Evolutionary conservation across 2,113 vertebrate genomes (phyloP).

Genomic region (Aleadryas rufinucha): DNA sequence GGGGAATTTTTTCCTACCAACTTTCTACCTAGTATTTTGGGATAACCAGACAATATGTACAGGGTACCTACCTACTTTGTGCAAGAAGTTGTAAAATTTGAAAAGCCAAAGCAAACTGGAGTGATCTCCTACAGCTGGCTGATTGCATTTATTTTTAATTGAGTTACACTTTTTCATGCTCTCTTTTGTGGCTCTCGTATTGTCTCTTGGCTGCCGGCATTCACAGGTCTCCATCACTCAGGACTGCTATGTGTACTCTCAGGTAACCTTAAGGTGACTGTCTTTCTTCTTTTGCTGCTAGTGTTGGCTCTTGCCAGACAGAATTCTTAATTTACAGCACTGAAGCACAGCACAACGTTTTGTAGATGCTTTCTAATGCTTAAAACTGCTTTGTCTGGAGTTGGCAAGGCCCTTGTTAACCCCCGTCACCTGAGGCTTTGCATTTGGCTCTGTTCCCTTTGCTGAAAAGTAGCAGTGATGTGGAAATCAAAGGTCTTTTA

Average conservation of each 20-base stretch:
- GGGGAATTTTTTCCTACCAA: neutral
- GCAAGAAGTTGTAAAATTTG: neutral
- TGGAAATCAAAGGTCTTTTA: slow-evolving; percentile 53
- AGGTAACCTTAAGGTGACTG: neutral
- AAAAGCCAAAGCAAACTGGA: neutral
- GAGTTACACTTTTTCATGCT: neutral
- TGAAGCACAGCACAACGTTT: neutral
- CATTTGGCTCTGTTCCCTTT: slow-evolving; percentile 44
- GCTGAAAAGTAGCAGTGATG: slow-evolving; percentile 40
- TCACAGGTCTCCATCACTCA: neutral
- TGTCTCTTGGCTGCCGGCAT: neutral
- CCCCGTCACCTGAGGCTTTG: slow-evolving; percentile 17
- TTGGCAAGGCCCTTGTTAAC: slow-evolving; percentile 42
- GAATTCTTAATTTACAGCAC: neutral
- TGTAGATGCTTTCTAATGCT: slow-evolving; percentile 23
- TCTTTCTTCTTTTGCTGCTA: neutral
- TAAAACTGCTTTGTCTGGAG: slow-evolving; percentile 39
- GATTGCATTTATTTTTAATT: neutral
- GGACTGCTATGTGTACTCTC: neutral
- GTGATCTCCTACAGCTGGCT: neutral
- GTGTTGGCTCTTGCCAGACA: neutral
- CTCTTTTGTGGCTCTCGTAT: neutral
- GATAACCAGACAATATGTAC: neutral
- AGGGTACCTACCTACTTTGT: neutral
- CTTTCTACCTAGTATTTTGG: neutral